These are phyloP conservation scores for Goniozus legneri DNA, from an alignment of 1,140 invertebrate species.

Conservation along the genomic window DNA sequence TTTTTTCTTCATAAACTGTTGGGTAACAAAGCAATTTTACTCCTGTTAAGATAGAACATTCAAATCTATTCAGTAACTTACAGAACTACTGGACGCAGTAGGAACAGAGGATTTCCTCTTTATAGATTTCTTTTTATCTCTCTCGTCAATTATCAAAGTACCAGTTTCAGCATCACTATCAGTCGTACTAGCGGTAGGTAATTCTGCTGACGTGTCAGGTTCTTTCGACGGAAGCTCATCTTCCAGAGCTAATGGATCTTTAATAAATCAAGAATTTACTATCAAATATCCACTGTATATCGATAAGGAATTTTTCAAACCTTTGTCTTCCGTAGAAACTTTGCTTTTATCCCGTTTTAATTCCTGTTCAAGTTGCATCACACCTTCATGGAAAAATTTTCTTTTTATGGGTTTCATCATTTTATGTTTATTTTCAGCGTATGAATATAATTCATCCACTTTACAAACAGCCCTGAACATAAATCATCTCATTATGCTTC, in stretches of 20 bases:
- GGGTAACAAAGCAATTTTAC: neutral
- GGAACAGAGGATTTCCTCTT: conserved; percentile 38
- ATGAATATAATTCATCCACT: conserved; percentile 53
- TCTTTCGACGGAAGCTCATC: too few relatives aligned
- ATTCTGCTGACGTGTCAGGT: conserved; percentile 15
- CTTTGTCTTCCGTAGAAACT: conserved; percentile 3
- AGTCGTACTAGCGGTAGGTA: conserved; percentile 18
- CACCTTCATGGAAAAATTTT: conserved; percentile 66
- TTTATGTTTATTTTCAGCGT: conserved; percentile 64
- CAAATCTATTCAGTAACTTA: too few relatives aligned
- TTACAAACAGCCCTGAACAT: conserved; percentile 52
- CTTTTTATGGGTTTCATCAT: conserved; percentile 59
- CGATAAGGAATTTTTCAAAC: too few relatives aligned
- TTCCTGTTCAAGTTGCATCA: conserved; percentile 61
- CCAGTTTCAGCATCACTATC: conserved; percentile 54
- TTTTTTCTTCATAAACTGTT: neutral
- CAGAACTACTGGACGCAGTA: conserved; percentile 30
- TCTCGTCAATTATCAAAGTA: conserved; percentile 61
- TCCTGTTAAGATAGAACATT: conserved; percentile 9
- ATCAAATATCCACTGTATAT: too few relatives aligned
- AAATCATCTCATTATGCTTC: conserved; percentile 10
- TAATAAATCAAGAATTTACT: too few relatives aligned
- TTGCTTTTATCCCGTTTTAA: conserved; percentile 36
- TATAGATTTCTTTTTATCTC: conserved; percentile 50
- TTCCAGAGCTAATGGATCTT: too few relatives aligned